These are phyloP conservation scores for Odobenus rosmarus DNA, from an alignment of 2,113 vertebrate species.

Conservation along the genomic window DNA sequence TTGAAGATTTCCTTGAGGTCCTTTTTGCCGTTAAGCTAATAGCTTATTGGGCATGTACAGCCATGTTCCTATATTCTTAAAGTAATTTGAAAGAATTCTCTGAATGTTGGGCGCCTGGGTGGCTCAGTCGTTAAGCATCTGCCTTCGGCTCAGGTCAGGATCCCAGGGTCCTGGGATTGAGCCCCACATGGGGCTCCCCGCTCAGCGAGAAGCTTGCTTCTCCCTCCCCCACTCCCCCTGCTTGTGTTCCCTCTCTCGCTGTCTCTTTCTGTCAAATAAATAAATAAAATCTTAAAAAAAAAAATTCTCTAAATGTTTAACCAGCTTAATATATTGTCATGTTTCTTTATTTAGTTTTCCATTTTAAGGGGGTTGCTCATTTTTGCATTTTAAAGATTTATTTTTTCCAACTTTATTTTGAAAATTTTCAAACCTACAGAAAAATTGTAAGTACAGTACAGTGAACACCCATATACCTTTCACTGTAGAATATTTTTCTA, in stretches of 20 bases:
- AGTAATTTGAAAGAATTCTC: constrained; percentile 43
- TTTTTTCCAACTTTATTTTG: constrained; percentile 20
- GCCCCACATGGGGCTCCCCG: no score
- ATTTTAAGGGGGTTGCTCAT: not conserved
- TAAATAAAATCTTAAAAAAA: not conserved
- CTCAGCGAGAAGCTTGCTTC: no score
- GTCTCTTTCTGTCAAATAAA: no score
- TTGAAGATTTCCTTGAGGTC: constrained; percentile 43
- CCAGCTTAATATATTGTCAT: constrained; percentile 10
- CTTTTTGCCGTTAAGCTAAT: constrained; percentile 8
- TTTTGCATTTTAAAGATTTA: constrained; percentile 16
- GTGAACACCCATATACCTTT: not conserved
- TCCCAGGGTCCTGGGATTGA: no score
- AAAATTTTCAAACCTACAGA: constrained; percentile 16
- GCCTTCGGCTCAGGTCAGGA: no score
- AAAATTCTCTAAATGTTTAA: constrained; percentile 44
- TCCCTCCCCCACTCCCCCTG: no score
- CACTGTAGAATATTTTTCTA: not conserved
- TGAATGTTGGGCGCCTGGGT: not conserved
- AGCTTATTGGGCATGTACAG: not conserved
- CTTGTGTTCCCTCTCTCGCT: no score
- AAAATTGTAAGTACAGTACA: constrained; percentile 8
- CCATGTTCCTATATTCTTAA: constrained; percentile 36
- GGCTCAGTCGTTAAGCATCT: no score
- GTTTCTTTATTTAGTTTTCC: constrained; percentile 30